Percentiles rank a stretch among this genome's conserved stretches.
phyloP scores from a whole-genome alignment of 2,797 vertebrate species.

The Lagorchestes hirsutus region DNA sequence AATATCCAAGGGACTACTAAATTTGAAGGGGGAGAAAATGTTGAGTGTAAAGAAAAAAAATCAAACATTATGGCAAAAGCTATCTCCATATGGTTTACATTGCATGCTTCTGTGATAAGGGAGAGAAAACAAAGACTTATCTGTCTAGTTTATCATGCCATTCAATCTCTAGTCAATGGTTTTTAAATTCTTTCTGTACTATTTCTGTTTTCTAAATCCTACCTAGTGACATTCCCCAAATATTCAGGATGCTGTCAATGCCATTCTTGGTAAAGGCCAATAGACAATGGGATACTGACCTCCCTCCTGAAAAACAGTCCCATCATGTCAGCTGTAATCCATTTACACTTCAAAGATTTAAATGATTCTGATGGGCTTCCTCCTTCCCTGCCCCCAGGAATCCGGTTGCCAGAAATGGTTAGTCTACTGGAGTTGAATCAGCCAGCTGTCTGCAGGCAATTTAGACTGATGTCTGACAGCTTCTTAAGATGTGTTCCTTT shows the following conservation, averaged over 20 bases:
- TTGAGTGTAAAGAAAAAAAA: slow-evolving; percentile 21
- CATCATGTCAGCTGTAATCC: slow-evolving; percentile 44
- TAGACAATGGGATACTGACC: background rate
- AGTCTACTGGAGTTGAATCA: slow-evolving; percentile 64
- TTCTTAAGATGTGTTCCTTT: slow-evolving; percentile 51
- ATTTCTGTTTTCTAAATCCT: slow-evolving; percentile 28
- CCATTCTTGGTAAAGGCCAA: slow-evolving; percentile 24
- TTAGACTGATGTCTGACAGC: slow-evolving; percentile 40
- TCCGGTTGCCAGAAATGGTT: slow-evolving; percentile 60
- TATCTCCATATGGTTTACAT: slow-evolving; percentile 27
- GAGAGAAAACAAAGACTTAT: background rate
- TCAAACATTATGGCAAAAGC: slow-evolving; percentile 18
- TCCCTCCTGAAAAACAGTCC: background rate
- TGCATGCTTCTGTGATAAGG: background rate
- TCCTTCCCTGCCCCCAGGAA: slow-evolving; percentile 56
- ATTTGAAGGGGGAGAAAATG: slow-evolving; percentile 25
- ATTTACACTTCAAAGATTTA: slow-evolving; percentile 60
- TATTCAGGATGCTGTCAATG: slow-evolving; percentile 36
- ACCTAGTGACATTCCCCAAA: background rate
- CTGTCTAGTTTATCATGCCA: background rate
- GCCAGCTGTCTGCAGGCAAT: slow-evolving; percentile 35
- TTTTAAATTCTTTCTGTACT: slow-evolving; percentile 39
- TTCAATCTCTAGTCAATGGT: background rate
- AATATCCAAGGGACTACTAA: slow-evolving; percentile 24
- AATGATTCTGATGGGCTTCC: slow-evolving; percentile 66